These are phyloP conservation scores for Bugulina stolonifera DNA, from an alignment of 2,888 invertebrate species.

Conservation along the genomic window DNA sequence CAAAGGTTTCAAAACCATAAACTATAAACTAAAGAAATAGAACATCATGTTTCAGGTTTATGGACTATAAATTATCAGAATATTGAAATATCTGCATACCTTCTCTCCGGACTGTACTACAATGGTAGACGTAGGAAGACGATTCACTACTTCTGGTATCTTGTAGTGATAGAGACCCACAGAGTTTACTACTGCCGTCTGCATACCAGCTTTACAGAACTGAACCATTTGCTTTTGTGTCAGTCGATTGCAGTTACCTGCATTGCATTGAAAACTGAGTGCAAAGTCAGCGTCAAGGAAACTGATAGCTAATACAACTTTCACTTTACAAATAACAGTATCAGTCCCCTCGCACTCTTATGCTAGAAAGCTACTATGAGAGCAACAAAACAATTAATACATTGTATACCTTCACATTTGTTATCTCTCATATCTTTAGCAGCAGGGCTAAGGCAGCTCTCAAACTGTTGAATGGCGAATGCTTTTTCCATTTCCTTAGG, in stretches of 20 bases:
- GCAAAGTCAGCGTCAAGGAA: too few species aligned
- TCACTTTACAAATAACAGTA: too few species aligned
- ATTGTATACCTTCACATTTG: conserved; percentile 3
- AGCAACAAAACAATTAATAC: too few species aligned
- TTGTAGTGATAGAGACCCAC: conserved; percentile 47
- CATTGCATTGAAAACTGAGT: background rate
- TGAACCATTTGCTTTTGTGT: conserved; percentile 19
- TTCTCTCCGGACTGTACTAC: background rate
- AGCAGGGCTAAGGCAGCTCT: conserved; percentile 38
- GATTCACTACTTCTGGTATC: conserved; percentile 17
- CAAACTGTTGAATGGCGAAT: conserved; percentile 44
- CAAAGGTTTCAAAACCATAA: too few species aligned
- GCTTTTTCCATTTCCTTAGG: conserved; percentile 37
- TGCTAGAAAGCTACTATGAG: too few species aligned
- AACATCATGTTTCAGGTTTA: too few species aligned
- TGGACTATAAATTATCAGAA: too few species aligned
- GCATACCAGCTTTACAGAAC: conserved; percentile 24
- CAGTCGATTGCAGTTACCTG: conserved; percentile 14
- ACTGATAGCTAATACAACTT: too few species aligned
- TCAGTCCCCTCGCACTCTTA: too few species aligned
- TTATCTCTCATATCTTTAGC: background rate
- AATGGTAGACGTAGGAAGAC: conserved; percentile 7
- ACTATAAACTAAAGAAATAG: too few species aligned
- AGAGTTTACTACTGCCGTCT: conserved; percentile 20
- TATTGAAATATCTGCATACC: too few species aligned